Evolutionary conservation across 2,797 vertebrate genomes (phyloP), one percentile per base, ranked within the genome.

Genomic region (Hephaestus fuliginosus): DNA sequence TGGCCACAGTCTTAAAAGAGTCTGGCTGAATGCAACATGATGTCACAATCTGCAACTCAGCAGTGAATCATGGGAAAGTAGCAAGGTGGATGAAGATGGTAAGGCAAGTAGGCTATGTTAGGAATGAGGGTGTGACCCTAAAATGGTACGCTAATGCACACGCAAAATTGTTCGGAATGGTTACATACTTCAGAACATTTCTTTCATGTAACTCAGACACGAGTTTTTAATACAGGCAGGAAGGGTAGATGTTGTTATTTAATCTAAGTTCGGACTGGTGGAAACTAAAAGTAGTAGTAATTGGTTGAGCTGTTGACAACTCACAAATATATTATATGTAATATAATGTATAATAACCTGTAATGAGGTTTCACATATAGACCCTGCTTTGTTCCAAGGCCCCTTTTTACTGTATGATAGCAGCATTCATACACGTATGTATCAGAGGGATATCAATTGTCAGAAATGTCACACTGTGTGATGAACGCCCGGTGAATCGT

Each of bases 41-140:
- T 53, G 28, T 56, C 25, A 13, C 36, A 60, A 53, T 57, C 18
- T 51, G 69, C 58, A 22, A 22, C 28, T 69, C 33, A 33, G 1
- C 65, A 46, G 33, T 79, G 66, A 82, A 36, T 83, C 78, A 85
- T 88, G 74, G 73, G 76, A 88, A 83, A 83, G 33, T 51, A 46
- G 15, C 46, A 61, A 51, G 53, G 33, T 62, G 61, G 51, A 65
- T 11, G 39, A 49, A 70, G 46, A 71, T 48, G 66, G 13, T 6
- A 67, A 80, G 70, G 33, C 33, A 36, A 36, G 33, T 4, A 36
- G 33, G 33, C 33, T 65, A 88, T 89, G 86, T 70, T 22, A 64
- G 72, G 78, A 94, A 94, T 93, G 80, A 92, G 90, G 94, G 88
- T 69, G 86, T 87, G 91, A 70, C 53, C 13, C 13, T 44, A 14